A percentile compares a stretch with the other conserved stretches of the same genome.
phyloP scores from a whole-genome alignment of 2,797 vertebrate species.

The Typhlichthys eigenmanni region DNA sequence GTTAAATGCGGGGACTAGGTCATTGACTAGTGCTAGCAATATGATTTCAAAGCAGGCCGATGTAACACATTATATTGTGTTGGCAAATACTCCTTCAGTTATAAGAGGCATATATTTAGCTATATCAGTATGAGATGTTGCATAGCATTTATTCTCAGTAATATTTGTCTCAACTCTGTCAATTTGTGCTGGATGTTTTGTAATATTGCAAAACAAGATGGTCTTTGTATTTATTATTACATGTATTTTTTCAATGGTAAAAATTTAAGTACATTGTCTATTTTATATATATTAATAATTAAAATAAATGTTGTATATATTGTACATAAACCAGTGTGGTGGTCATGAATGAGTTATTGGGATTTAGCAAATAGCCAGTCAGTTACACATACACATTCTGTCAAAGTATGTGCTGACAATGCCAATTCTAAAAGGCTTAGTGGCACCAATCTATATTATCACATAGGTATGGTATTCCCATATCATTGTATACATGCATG shows the following conservation, averaged over 20 bases:
- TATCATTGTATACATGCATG: no score
- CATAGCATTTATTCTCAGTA: constrained; percentile 73
- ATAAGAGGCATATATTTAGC: constrained; percentile 73
- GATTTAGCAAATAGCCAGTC: background rate
- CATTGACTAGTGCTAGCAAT: constrained; percentile 69
- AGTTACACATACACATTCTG: no score
- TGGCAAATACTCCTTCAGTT: constrained; percentile 57
- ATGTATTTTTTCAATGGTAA: constrained; percentile 87
- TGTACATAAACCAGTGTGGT: constrained; percentile 76
- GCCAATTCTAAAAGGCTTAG: no score
- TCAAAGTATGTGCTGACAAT: no score
- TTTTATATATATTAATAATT: constrained; percentile 84
- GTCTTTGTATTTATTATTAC: constrained; percentile 87
- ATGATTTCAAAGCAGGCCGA: constrained; percentile 59
- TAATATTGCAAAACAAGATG: constrained; percentile 81
- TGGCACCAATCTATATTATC: no score
- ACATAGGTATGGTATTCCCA: no score
- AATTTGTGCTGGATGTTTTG: constrained; percentile 83
- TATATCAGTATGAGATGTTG: constrained; percentile 73
- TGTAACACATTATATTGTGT: constrained; percentile 64
- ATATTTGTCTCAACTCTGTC: constrained; percentile 76
- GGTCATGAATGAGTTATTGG: constrained; percentile 21
- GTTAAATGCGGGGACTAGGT: constrained; percentile 44
- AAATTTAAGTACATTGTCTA: constrained; percentile 85
- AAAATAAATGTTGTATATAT: constrained; percentile 89